Conservation (phyloP, 2,888 invertebrate genomes). For the Blastobasis adustella region DNA sequence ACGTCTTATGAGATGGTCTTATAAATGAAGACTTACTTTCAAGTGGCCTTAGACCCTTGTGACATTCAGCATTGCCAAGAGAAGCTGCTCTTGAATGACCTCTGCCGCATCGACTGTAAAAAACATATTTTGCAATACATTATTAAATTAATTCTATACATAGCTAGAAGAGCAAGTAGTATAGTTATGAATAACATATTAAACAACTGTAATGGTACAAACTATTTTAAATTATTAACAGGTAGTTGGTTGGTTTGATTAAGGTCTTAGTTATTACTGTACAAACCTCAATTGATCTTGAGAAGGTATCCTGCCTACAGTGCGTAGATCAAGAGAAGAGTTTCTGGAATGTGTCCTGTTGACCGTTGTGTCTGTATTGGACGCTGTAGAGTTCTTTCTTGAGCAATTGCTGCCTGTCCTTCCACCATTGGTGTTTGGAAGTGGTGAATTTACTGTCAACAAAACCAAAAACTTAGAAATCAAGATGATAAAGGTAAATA, state of each 20-base stretch:
- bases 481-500: too few relatives aligned
- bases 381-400: slow-evolving; percentile 60
- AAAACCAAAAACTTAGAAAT: too few relatives aligned
- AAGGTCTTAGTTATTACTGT: not conserved
- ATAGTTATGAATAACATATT: too few relatives aligned
- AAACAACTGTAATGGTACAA: too few relatives aligned
- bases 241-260: too few relatives aligned
- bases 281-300: slow-evolving; percentile 64
- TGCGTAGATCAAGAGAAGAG: slow-evolving; percentile 86
- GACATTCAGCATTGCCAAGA: slow-evolving; percentile 73
- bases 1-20: not conserved
- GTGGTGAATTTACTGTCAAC: slow-evolving; percentile 39
- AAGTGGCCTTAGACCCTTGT: slow-evolving; percentile 57
- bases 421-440: slow-evolving; percentile 33
- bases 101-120: slow-evolving; percentile 60
- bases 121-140: not conserved
- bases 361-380: slow-evolving; percentile 46
- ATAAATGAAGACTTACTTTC: slow-evolving; percentile 44
- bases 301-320: slow-evolving; percentile 65
- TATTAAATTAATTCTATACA: not conserved
- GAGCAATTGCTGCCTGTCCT: slow-evolving; percentile 49
- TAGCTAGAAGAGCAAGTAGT: not conserved
- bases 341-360: slow-evolving; percentile 82
- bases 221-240: too few relatives aligned
- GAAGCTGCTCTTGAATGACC: slow-evolving; percentile 90